Percentiles rank a stretch among this genome's conserved stretches.
These are phyloP conservation scores for Ceratosolen solmsi DNA, from an alignment of 1,140 invertebrate genomes.

Conservation along the genomic window DNA sequence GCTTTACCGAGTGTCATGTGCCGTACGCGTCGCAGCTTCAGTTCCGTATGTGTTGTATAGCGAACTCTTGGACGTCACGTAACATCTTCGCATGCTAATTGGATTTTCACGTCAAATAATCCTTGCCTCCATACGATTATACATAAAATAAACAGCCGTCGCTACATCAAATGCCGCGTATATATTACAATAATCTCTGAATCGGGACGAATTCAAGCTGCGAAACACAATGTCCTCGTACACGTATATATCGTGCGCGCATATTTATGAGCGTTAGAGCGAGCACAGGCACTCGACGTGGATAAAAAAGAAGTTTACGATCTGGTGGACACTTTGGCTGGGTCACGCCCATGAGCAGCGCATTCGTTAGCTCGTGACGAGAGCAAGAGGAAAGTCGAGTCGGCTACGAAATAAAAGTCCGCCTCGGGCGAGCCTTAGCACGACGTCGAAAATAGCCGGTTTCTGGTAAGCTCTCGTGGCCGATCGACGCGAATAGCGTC, in stretches of 20 bases:
- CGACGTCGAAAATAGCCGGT: conserved; percentile 44
- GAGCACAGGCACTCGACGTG: no score
- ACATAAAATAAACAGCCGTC: no score
- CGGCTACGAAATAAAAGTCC: conserved; percentile 54
- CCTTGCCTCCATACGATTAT: no score
- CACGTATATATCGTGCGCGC: background rate
- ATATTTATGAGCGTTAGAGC: conserved; percentile 6
- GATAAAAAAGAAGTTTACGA: conserved; percentile 36
- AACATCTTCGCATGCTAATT: no score
- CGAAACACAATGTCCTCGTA: background rate
- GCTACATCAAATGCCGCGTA: no score
- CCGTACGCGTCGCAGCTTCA: no score
- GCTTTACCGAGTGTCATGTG: no score
- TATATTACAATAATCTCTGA: no score
- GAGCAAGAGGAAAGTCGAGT: conserved; percentile 51
- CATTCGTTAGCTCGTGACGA: conserved; percentile 68
- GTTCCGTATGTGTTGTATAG: no score
- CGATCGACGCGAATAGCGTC: conserved; percentile 34
- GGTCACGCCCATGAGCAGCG: conserved; percentile 68
- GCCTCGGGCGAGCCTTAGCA: background rate
- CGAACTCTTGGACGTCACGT: no score
- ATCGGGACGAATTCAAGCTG: background rate
- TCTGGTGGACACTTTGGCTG: conserved; percentile 31
- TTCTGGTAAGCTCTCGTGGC: background rate
- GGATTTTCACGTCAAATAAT: no score